Conservation (phyloP, 2,113 vertebrate species). For the Todiramphus chloris region DNA sequence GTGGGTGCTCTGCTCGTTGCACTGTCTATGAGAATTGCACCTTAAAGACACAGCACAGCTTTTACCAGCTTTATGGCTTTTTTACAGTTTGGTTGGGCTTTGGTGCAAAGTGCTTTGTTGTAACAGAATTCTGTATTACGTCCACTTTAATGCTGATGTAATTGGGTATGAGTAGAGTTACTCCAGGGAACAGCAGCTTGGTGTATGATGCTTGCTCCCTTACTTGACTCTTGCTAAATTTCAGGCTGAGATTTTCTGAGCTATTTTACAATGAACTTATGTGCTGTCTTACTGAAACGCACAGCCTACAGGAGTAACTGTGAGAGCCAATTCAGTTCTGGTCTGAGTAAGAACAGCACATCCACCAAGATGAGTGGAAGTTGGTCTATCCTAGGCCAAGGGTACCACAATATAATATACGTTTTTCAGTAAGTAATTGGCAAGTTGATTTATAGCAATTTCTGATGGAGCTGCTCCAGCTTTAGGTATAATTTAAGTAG, state of each 20-base stretch:
- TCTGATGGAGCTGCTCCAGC: background rate
- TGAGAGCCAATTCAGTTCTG: background rate
- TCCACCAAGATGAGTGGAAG: background rate
- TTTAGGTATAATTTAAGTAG: background rate
- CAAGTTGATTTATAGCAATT: background rate
- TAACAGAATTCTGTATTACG: background rate
- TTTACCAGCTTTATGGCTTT: background rate
- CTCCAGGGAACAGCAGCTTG: background rate
- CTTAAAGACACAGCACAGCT: background rate
- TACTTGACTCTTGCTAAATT: slow-evolving; percentile 14
- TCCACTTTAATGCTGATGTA: slow-evolving; percentile 19
- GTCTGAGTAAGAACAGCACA: background rate
- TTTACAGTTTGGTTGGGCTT: background rate
- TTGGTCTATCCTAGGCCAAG: background rate
- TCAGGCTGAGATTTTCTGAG: background rate
- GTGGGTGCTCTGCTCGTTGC: background rate
- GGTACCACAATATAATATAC: fast-evolving
- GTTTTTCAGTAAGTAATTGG: background rate
- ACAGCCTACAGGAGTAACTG: background rate
- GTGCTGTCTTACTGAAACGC: background rate
- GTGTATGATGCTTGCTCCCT: background rate
- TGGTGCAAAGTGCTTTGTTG: background rate
- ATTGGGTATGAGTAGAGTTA: slow-evolving; percentile 13
- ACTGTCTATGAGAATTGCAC: background rate
- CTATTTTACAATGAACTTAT: background rate